These are phyloP conservation scores for Philantomba maxwellii DNA, from an alignment of 2,113 vertebrate genomes.

Conservation along the genomic window DNA sequence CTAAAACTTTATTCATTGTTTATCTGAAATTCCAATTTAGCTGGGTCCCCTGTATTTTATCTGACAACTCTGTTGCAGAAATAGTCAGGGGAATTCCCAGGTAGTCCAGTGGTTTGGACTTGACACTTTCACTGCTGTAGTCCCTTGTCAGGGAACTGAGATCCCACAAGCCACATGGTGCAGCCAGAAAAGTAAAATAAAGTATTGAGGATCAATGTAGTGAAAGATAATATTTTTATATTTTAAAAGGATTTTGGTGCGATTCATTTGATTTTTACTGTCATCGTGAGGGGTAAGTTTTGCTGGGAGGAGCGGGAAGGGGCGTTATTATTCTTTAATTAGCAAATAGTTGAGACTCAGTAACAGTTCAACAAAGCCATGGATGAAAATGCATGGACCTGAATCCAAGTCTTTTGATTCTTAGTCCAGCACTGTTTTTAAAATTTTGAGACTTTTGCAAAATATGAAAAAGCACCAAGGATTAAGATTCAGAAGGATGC, in stretches of 20 bases:
- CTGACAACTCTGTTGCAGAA: background rate
- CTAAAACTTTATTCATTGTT: background rate
- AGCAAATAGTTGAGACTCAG: background rate
- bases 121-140: background rate
- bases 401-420: background rate
- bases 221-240: background rate
- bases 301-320: background rate
- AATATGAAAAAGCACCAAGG: background rate
- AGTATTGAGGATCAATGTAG: background rate
- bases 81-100: background rate
- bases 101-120: background rate
- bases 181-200: background rate
- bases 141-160: background rate
- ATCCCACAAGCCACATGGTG: background rate
- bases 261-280: background rate
- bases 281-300: background rate
- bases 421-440: background rate
- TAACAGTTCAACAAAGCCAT: background rate
- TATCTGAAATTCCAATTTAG: background rate
- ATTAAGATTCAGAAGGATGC: background rate
- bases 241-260: background rate
- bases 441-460: background rate
- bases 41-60: background rate
- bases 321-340: background rate
- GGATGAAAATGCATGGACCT: background rate